Evolutionary conservation across 37 sponge, comb jelly and placozoan species (phyloP).

Genomic region (Crambe crambe): DNA sequence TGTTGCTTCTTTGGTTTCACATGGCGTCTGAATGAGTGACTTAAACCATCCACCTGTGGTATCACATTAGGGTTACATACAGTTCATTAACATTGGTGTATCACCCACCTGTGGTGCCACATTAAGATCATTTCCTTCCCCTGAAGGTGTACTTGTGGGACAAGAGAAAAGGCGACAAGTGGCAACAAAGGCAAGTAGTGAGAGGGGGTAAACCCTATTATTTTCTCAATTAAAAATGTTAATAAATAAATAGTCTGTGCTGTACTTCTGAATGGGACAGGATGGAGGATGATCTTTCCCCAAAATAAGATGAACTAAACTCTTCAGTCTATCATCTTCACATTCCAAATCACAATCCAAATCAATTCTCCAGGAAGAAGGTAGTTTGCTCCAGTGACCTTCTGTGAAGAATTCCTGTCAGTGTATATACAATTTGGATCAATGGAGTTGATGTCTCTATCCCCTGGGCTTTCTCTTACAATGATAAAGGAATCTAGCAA

Average conservation of each 20-base stretch:
- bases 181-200: constrained; percentile 63
- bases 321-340: constrained; percentile 3
- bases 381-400: constrained; percentile 69
- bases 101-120: constrained; percentile 15
- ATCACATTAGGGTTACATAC: background rate
- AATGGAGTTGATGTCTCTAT: background rate
- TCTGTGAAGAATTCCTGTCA: constrained; percentile 84
- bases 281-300: background rate
- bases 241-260: too few species aligned
- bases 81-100: too few species aligned
- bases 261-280: too few species aligned
- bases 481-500: constrained; percentile 60
- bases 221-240: too few species aligned
- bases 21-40: constrained; percentile 57
- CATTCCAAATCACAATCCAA: constrained; percentile 22
- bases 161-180: constrained; percentile 28
- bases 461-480: constrained; percentile 11
- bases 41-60: constrained; percentile 21
- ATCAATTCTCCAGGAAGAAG: constrained; percentile 41
- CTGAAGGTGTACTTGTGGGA: too few species aligned
- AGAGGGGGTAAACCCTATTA: constrained; percentile 64
- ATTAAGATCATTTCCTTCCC: background rate
- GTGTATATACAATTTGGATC: background rate
- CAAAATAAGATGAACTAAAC: constrained; percentile 30
- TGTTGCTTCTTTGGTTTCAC: constrained; percentile 84